Percentiles rank a stretch among this genome's conserved stretches.
Conservation (phyloP, 2,888 invertebrate genomes). For the Meliscaeva auricollis region DNA sequence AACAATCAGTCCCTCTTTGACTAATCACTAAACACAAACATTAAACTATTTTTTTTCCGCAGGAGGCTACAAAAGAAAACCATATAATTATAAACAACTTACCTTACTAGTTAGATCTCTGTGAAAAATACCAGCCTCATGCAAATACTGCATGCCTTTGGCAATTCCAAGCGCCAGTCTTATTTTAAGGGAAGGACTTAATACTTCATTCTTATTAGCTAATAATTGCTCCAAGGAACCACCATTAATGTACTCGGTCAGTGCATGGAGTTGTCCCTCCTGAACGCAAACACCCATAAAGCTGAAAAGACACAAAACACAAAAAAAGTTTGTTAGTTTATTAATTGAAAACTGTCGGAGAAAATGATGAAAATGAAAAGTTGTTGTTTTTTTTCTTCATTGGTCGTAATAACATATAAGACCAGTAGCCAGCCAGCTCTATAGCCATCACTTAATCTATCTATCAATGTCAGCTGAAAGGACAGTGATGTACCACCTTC, state of each 20-base stretch:
- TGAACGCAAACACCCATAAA: slow-evolving; percentile 98
- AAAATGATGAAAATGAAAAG: not conserved
- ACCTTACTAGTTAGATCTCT: slow-evolving; percentile 98
- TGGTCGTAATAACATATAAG: slow-evolving; percentile 12
- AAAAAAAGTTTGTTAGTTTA: slow-evolving; percentile 48
- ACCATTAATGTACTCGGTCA: slow-evolving; percentile 98
- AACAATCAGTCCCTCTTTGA: no score
- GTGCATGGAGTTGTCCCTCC: slow-evolving; percentile 97
- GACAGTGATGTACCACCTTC: slow-evolving; percentile 27
- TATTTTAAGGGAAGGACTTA: slow-evolving; percentile 92
- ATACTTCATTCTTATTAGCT: slow-evolving; percentile 88
- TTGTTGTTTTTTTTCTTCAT: slow-evolving; percentile 1
- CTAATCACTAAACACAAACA: not conserved
- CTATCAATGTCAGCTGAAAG: slow-evolving; percentile 62
- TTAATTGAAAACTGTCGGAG: slow-evolving; percentile 61
- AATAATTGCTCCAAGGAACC: slow-evolving; percentile 97
- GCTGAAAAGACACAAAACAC: slow-evolving; percentile 85
- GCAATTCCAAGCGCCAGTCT: slow-evolving; percentile 95
- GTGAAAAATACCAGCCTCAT: slow-evolving; percentile 96
- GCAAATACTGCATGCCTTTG: slow-evolving; percentile 96
- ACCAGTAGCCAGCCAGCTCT: slow-evolving; percentile 66
- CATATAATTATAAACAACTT: slow-evolving; percentile 72
- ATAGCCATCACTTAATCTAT: slow-evolving; percentile 54
- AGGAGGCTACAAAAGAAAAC: not conserved
- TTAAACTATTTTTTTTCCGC: not conserved